Percentiles rank a stretch among this genome's conserved stretches.
These are phyloP conservation scores for Brenthis hecate DNA, from an alignment of 2,888 invertebrate genomes.

Conservation along the genomic window DNA sequence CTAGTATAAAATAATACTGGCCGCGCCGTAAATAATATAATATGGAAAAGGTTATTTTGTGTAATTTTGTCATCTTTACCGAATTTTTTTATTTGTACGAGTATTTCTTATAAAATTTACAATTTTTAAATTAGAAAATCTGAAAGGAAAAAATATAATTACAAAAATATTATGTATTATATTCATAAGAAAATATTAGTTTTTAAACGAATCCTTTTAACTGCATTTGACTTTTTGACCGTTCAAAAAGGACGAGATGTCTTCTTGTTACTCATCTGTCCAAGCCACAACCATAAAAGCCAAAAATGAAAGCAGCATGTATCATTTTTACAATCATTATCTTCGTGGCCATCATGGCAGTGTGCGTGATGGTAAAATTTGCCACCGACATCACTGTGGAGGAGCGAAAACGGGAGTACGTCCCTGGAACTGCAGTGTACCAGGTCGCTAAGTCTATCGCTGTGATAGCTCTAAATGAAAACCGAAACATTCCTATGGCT, in stretches of 20 bases:
- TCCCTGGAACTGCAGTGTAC: slow-evolving; percentile 46
- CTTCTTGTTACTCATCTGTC: slow-evolving; percentile 6
- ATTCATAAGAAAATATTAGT: too few species aligned
- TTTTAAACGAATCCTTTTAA: too few species aligned
- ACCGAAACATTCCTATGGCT: slow-evolving; percentile 42
- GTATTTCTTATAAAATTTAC: too few species aligned
- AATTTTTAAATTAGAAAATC: too few species aligned
- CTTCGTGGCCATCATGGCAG: slow-evolving; percentile 62
- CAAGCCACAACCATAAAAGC: background rate
- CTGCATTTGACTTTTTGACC: background rate
- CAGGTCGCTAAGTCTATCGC: slow-evolving; percentile 56
- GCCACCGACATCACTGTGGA: slow-evolving; percentile 67
- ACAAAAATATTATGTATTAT: too few species aligned
- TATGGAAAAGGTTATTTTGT: too few species aligned
- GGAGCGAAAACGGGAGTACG: slow-evolving; percentile 53
- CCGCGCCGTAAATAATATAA: too few species aligned
- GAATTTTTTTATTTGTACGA: too few species aligned
- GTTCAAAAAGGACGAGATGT: background rate
- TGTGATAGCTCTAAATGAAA: slow-evolving; percentile 55
- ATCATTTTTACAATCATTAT: slow-evolving; percentile 59
- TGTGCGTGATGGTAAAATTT: slow-evolving; percentile 74
- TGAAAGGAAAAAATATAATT: too few species aligned
- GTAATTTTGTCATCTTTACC: too few species aligned
- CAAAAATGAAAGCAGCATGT: slow-evolving; percentile 65
- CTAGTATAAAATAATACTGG: too few species aligned